Conservation (phyloP, 2,797 vertebrate genomes). For the Avahi laniger region DNA sequence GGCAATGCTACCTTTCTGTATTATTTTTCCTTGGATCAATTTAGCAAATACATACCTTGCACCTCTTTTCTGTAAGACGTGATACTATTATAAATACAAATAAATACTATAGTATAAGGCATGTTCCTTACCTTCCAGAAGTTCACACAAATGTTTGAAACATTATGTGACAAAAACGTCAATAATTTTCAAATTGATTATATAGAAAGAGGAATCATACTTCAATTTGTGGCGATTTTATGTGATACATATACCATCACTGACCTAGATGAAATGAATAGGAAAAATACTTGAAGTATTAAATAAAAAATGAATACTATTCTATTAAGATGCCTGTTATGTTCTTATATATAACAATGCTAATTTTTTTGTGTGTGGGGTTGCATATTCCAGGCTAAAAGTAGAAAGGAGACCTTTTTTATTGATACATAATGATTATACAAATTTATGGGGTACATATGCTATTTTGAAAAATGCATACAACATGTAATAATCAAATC, state of each 20-base stretch:
- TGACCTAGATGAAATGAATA: neutral
- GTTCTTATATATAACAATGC: neutral
- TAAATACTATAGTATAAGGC: neutral
- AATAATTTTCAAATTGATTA: neutral
- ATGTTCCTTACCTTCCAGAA: neutral
- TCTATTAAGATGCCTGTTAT: neutral
- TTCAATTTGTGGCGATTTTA: constrained; percentile 5
- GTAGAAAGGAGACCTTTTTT: neutral
- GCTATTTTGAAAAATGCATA: neutral
- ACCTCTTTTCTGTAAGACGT: neutral
- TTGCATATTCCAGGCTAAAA: constrained; percentile 1
- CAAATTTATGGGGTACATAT: neutral
- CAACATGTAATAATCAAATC: neutral
- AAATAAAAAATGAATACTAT: neutral
- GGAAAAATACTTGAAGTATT: neutral
- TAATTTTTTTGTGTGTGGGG: neutral
- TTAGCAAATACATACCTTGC: neutral
- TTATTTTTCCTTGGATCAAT: neutral
- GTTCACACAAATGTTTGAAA: constrained; percentile 24
- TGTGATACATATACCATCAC: neutral
- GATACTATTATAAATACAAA: neutral
- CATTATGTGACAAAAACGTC: neutral
- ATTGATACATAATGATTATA: neutral
- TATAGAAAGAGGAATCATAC: neutral
- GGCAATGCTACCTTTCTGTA: neutral